Percentiles rank a stretch among this genome's conserved stretches.
Conservation (phyloP, 2,797 vertebrate species). For the Diglossa cyanea region DNA sequence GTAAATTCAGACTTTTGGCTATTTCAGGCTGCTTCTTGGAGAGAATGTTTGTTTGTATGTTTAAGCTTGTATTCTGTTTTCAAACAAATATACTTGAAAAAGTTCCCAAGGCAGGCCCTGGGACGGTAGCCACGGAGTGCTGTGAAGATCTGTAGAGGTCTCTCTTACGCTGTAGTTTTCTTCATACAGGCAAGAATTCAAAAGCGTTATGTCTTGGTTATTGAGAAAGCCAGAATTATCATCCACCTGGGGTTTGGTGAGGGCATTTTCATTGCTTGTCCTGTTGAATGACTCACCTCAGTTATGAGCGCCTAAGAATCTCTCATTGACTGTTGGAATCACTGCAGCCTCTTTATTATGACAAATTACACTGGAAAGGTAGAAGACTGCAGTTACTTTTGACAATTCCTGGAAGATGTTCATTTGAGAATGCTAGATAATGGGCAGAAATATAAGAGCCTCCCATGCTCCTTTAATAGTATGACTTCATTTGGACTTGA, state of each 20-base stretch:
- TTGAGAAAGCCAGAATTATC: background rate
- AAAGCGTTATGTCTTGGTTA: rapidly evolving
- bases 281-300: background rate
- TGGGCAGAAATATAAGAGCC: background rate
- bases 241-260: background rate
- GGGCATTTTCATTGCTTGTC: background rate
- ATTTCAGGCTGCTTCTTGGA: background rate
- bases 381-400: background rate
- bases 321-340: rapidly evolving
- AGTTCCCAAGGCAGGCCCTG: background rate
- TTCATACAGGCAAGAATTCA: rapidly evolving
- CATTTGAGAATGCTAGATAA: background rate
- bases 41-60: background rate
- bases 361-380: background rate
- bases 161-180: background rate
- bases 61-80: background rate
- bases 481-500: background rate
- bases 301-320: background rate
- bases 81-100: background rate
- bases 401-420: background rate
- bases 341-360: background rate
- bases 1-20: background rate
- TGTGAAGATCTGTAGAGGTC: slow-evolving; percentile 39
- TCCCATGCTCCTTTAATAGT: background rate
- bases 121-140: rapidly evolving